Percentiles rank a stretch among this genome's conserved stretches.
Evolutionary conservation across 2,797 vertebrate species (phyloP).

Genomic region (Bradypodion pumilum): DNA sequence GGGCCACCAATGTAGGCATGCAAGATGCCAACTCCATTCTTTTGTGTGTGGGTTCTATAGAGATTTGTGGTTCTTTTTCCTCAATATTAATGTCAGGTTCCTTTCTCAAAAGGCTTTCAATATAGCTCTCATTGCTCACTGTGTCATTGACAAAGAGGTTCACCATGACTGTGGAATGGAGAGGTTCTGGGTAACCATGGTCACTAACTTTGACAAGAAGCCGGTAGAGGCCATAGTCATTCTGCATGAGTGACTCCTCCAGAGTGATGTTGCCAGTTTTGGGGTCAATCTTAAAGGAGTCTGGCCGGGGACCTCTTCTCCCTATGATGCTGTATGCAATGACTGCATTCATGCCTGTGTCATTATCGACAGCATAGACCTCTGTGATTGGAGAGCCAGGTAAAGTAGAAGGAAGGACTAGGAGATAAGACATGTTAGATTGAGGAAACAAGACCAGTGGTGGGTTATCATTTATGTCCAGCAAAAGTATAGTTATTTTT

Average conservation of each 20-base stretch:
- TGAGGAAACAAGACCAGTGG: constrained; percentile 95
- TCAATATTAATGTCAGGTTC: constrained; percentile 90
- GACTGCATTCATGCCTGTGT: constrained; percentile 98
- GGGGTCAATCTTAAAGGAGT: constrained; percentile 93
- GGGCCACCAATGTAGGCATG: constrained; percentile 85
- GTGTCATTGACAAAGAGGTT: constrained; percentile 99
- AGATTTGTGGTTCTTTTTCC: constrained; percentile 85
- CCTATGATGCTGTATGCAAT: constrained; percentile 97
- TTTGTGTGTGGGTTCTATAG: constrained; percentile 82
- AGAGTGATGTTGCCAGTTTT: constrained; percentile 97
- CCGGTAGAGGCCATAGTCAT: constrained; percentile 91
- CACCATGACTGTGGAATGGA: constrained; percentile 93
- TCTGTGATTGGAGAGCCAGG: constrained; percentile 96
- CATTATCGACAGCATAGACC: constrained; percentile 96
- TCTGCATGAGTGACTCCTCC: constrained; percentile 87
- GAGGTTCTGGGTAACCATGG: constrained; percentile 94
- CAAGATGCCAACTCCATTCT: constrained; percentile 83
- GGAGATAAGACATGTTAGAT: constrained; percentile 95
- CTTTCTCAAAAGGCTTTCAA: constrained; percentile 90
- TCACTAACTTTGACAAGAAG: constrained; percentile 97
- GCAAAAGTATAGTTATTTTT: constrained; percentile 92
- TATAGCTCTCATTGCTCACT: constrained; percentile 95
- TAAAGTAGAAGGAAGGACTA: constrained; percentile 91
- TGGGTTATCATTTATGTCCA: constrained; percentile 98
- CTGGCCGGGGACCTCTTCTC: constrained; percentile 89